Percentiles rank a stretch among this genome's conserved stretches.
These are phyloP conservation scores for Micoletzkya japonica DNA, from an alignment of 2,888 invertebrate genomes.

Conservation along the genomic window DNA sequence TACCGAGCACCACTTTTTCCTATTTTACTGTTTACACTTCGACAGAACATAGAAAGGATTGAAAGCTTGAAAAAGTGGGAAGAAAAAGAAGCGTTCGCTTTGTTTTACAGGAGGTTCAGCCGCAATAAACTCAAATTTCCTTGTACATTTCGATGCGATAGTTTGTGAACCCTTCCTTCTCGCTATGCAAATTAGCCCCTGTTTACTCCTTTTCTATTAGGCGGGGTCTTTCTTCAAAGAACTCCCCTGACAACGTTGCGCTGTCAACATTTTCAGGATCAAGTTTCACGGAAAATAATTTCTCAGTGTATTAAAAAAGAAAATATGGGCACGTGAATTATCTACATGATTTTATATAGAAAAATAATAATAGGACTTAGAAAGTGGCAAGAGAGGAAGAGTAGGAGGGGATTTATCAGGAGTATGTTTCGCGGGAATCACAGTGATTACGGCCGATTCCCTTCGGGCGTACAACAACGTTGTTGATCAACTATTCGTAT, in stretches of 20 bases:
- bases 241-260: not conserved
- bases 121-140: too few species aligned
- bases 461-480: constrained; percentile 49
- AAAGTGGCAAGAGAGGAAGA: not conserved
- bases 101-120: too few species aligned
- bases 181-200: too few species aligned
- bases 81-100: too few species aligned
- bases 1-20: too few species aligned
- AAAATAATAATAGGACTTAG: not conserved
- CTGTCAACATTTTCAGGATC: not conserved
- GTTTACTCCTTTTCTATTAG: too few species aligned
- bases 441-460: constrained; percentile 56
- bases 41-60: too few species aligned
- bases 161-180: too few species aligned
- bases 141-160: too few species aligned
- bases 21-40: too few species aligned
- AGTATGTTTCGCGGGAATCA: constrained; percentile 55
- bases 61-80: too few species aligned
- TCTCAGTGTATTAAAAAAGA: not conserved
- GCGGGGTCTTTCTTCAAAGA: too few species aligned
- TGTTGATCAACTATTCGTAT: constrained; percentile 56
- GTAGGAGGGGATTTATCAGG: constrained; percentile 34
- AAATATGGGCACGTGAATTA: not conserved
- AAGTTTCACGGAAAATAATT: not conserved
- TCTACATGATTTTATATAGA: not conserved